Conservation (phyloP, 53 echinoderm and acorn worm genomes). For the Holothuria leucospilota region DNA sequence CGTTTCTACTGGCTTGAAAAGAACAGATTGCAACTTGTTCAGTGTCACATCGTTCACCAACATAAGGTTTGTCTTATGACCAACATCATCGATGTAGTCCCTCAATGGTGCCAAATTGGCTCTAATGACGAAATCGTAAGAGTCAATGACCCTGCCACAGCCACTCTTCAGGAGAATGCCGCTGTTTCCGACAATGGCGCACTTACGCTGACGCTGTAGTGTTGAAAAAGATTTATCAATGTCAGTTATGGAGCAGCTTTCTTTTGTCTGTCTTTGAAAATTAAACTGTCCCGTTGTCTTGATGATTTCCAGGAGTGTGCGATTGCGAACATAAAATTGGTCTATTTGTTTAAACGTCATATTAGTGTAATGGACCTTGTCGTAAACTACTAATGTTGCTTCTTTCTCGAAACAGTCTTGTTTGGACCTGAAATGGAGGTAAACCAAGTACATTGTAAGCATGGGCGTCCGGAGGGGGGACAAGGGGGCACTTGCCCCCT, state of each 20-base stretch:
- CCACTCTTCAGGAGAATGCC: slow-evolving; percentile 1
- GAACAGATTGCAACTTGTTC: neutral
- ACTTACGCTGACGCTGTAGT: slow-evolving; percentile 5
- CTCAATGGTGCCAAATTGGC: neutral
- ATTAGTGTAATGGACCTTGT: neutral
- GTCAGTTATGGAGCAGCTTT: neutral
- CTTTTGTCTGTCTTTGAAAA: too few species aligned
- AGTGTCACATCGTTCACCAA: slow-evolving; percentile 10
- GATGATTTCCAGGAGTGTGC: neutral
- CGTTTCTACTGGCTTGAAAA: neutral
- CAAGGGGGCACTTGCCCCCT: too few species aligned
- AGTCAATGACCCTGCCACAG: slow-evolving; percentile 2
- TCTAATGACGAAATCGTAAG: slow-evolving; percentile 16
- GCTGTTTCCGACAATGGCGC: slow-evolving; percentile 19
- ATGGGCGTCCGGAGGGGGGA: too few species aligned
- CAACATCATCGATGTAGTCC: neutral
- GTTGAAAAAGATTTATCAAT: neutral
- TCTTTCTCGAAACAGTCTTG: neutral
- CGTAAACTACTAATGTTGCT: neutral
- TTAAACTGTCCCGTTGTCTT: neutral
- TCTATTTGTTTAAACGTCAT: neutral
- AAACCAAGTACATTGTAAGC: too few species aligned
- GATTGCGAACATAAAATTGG: neutral
- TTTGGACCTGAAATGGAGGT: neutral
- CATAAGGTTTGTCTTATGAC: slow-evolving; percentile 16